These are phyloP conservation scores for Bombus huntii DNA, from an alignment of 1,140 invertebrate species.

Conservation along the genomic window DNA sequence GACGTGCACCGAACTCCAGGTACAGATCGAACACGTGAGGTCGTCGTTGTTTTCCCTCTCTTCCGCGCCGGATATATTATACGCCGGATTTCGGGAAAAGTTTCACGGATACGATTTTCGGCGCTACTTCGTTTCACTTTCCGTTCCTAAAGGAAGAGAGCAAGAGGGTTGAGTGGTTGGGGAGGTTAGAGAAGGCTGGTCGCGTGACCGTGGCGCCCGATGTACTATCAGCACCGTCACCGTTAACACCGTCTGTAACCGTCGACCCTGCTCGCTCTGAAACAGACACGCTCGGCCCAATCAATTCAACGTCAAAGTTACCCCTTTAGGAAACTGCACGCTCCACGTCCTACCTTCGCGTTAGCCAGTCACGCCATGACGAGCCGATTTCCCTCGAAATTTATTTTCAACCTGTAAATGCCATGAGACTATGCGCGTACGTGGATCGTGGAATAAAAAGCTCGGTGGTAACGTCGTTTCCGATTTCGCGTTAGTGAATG, in stretches of 20 bases:
- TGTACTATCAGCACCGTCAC: conserved; percentile 52
- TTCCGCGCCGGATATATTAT: background rate
- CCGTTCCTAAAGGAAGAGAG: background rate
- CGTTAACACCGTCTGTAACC: conserved; percentile 21
- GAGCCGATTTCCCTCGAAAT: conserved; percentile 74
- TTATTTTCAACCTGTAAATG: conserved; percentile 72
- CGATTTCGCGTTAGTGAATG: background rate
- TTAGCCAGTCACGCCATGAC: conserved; percentile 75
- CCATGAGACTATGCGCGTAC: conserved; percentile 31
- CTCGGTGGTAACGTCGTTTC: background rate
- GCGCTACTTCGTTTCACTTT: conserved; percentile 64
- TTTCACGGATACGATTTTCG: conserved; percentile 53
- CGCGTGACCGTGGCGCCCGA: conserved; percentile 64
- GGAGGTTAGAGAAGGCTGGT: conserved; percentile 4
- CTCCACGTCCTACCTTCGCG: conserved; percentile 51
- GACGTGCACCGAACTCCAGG: conserved; percentile 16
- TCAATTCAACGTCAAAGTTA: conserved; percentile 78
- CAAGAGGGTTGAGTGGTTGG: background rate
- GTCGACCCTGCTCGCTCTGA: conserved; percentile 27
- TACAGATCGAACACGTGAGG: conserved; percentile 48
- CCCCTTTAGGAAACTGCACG: conserved; percentile 63
- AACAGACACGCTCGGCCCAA: conserved; percentile 70
- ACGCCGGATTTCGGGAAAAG: conserved; percentile 47
- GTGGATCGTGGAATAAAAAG: conserved; percentile 9
- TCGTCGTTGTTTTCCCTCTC: conserved; percentile 14